Evolutionary conservation across 2,797 vertebrate species (phyloP).

Genomic region (Cyclopterus lumpus): DNA sequence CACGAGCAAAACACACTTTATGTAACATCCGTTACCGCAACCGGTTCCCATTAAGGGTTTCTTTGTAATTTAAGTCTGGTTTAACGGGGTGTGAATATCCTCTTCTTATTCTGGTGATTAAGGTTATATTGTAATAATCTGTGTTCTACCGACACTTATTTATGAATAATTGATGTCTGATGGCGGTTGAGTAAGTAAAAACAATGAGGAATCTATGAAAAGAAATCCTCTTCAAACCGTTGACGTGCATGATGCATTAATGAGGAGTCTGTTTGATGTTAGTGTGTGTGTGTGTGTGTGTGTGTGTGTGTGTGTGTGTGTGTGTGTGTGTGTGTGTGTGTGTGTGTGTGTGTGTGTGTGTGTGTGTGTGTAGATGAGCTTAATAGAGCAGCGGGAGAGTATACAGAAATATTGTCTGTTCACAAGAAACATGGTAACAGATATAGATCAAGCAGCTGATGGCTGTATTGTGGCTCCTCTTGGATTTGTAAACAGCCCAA

Average conservation of each 20-base stretch:
- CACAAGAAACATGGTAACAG: slow-evolving; percentile 20
- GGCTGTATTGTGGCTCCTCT: slow-evolving; percentile 7
- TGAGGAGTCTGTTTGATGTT: neutral
- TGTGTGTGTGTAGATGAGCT: no score
- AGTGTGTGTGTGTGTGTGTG: no score
- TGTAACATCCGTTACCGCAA: neutral
- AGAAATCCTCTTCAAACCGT: neutral
- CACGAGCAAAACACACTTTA: neutral
- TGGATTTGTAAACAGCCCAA: slow-evolving; percentile 10
- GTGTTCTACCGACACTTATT: neutral
- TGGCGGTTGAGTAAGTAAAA: neutral
- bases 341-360: no score
- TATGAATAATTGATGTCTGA: neutral
- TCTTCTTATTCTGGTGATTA: neutral
- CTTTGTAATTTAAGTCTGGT: neutral
- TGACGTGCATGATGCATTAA: neutral
- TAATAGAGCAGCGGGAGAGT: slow-evolving; percentile 49
- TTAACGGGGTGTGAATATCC: neutral
- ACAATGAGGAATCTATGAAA: neutral
- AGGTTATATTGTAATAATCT: neutral
- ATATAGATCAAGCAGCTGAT: slow-evolving; percentile 24
- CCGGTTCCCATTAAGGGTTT: neutral
- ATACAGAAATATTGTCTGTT: slow-evolving; percentile 33
- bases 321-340: no score
- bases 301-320: no score